Evolutionary conservation across 2,888 invertebrate species (phyloP).

Genomic region (Caradrina kadenii): DNA sequence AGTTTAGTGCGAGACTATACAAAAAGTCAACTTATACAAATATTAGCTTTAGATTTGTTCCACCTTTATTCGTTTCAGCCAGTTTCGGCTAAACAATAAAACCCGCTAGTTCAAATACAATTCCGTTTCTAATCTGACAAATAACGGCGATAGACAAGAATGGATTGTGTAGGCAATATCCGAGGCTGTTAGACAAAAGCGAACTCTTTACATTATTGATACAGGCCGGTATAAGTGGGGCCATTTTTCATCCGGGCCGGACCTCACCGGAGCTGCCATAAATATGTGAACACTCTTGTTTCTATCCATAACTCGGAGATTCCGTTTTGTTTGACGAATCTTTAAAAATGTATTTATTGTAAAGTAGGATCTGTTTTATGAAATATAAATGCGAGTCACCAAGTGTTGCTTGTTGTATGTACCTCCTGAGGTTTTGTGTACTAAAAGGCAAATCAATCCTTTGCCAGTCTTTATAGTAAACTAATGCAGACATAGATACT

Average conservation of each 20-base stretch:
- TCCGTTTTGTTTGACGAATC: slow-evolving; percentile 38
- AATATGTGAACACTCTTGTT: slow-evolving; percentile 59
- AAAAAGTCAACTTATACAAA: slow-evolving; percentile 3
- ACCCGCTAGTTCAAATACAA: slow-evolving; percentile 36
- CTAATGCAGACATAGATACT: neutral
- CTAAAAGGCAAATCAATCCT: too few relatives aligned
- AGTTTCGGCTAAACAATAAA: slow-evolving; percentile 5
- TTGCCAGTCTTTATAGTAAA: too few relatives aligned
- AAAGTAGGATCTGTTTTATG: neutral
- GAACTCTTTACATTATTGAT: slow-evolving; percentile 65
- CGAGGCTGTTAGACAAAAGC: slow-evolving; percentile 59
- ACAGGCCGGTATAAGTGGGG: slow-evolving; percentile 55
- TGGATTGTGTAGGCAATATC: slow-evolving; percentile 64
- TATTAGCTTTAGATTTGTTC: slow-evolving; percentile 3
- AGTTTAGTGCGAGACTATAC: neutral
- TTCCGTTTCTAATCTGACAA: slow-evolving; percentile 56
- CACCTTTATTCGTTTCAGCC: slow-evolving; percentile 9
- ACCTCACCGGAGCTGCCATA: slow-evolving; percentile 41
- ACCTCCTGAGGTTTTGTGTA: too few relatives aligned
- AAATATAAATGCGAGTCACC: neutral
- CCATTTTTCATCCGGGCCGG: slow-evolving; percentile 50
- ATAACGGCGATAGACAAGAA: slow-evolving; percentile 51
- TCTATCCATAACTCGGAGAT: slow-evolving; percentile 39
- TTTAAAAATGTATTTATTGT: slow-evolving; percentile 18
- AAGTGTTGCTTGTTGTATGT: too few relatives aligned